Conservation (phyloP, 2,797 vertebrate species). For the Avahi laniger region DNA sequence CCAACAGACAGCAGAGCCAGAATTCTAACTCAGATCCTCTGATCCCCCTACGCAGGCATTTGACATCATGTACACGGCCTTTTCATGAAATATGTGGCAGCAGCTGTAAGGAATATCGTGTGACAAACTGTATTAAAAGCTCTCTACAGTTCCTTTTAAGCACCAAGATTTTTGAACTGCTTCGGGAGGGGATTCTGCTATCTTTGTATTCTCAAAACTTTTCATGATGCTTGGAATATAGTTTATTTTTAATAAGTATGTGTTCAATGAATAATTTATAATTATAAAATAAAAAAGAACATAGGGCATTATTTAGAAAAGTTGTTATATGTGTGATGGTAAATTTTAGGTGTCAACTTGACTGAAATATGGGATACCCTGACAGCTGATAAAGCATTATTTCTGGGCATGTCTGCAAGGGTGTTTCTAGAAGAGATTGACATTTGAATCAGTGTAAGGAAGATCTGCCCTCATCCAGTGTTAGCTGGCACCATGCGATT, state of each 20-base stretch:
- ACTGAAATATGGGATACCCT: not conserved
- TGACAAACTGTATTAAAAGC: not conserved
- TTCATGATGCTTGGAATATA: not conserved
- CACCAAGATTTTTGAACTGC: not conserved
- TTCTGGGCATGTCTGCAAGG: not conserved
- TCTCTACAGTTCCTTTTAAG: not conserved
- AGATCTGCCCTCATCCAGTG: not conserved
- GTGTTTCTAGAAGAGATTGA: not conserved
- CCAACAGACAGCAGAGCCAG: not conserved
- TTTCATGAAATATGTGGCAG: not conserved
- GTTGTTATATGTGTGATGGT: not conserved
- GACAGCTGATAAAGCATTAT: not conserved
- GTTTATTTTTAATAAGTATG: slow-evolving; percentile 5
- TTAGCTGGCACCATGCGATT: not conserved
- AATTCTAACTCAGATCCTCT: not conserved
- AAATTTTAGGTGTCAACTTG: not conserved
- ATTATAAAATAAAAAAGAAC: not conserved
- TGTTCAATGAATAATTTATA: not conserved
- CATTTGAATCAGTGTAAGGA: not conserved
- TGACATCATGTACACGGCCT: not conserved
- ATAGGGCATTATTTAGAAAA: not conserved
- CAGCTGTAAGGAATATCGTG: not conserved
- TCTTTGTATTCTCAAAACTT: not conserved
- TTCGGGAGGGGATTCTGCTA: not conserved
- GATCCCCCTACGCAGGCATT: not conserved